A percentile compares a stretch with the other conserved stretches of the same genome.
These are phyloP conservation scores for Cephus cinctus DNA, from an alignment of 1,140 invertebrate species.

Conservation along the genomic window DNA sequence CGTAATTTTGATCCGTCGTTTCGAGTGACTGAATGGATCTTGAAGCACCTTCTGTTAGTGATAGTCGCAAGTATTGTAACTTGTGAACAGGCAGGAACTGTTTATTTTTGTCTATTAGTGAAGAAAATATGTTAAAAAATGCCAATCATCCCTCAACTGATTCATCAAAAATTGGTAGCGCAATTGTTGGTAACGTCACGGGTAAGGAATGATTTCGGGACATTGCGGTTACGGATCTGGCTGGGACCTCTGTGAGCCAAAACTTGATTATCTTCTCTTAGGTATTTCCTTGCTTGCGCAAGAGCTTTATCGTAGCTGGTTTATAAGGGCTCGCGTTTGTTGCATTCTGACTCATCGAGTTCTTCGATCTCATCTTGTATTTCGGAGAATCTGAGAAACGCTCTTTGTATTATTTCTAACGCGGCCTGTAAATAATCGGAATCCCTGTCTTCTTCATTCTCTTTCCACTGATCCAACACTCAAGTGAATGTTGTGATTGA, in stretches of 20 bases:
- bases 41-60: conserved; percentile 1
- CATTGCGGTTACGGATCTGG: too few relatives aligned
- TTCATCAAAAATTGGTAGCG: conserved; percentile 27
- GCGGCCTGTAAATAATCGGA: neutral
- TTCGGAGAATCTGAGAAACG: neutral
- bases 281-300: neutral
- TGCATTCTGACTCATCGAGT: neutral
- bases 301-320: neutral
- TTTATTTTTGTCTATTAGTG: conserved; percentile 28
- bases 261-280: neutral
- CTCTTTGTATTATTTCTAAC: neutral
- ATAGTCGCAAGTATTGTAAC: conserved; percentile 15
- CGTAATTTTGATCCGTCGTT: conserved; percentile 10
- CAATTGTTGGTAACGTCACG: conserved; percentile 25
- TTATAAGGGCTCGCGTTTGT: neutral
- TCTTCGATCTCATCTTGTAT: neutral
- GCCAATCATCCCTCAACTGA: conserved; percentile 27
- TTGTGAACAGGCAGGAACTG: conserved; percentile 13
- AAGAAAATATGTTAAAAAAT: conserved; percentile 30
- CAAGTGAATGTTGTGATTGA: neutral
- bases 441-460: neutral
- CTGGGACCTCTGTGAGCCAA: neutral
- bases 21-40: conserved; percentile 10
- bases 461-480: conserved; percentile 4
- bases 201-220: neutral